These are phyloP conservation scores for Novumbra hubbsi DNA, from an alignment of 2,797 vertebrate species.

Conservation along the genomic window DNA sequence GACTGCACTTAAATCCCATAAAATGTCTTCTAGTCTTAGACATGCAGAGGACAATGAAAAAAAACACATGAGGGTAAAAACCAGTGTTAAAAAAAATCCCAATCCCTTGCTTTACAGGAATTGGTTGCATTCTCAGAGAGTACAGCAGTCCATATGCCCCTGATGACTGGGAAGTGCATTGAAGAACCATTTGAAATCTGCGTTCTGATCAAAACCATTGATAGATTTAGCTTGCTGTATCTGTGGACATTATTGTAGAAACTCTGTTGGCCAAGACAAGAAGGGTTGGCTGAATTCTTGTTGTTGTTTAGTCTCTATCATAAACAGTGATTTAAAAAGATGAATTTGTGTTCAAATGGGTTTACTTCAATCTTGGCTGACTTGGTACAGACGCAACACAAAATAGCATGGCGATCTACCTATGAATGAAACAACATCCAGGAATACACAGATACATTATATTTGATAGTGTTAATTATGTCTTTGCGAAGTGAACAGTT, in stretches of 20 bases:
- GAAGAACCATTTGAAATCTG: background rate
- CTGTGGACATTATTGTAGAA: background rate
- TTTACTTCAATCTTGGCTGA: constrained; percentile 22
- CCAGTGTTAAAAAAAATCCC: too few species aligned
- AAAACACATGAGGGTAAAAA: too few species aligned
- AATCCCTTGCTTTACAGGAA: background rate
- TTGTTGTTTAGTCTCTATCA: background rate
- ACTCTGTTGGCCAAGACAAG: background rate
- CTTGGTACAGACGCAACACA: constrained; percentile 10
- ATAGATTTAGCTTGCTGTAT: background rate
- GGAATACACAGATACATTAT: constrained; percentile 15
- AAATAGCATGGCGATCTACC: constrained; percentile 17
- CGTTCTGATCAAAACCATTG: background rate
- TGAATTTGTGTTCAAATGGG: constrained; percentile 13
- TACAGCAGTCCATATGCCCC: background rate
- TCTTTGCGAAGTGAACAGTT: constrained; percentile 29
- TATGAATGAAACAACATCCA: background rate
- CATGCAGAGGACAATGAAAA: too few species aligned
- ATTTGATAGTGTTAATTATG: constrained; percentile 18
- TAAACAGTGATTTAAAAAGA: background rate
- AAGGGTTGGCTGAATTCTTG: background rate
- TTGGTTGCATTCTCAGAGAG: background rate
- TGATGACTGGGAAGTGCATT: background rate
- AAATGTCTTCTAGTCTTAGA: too few species aligned
- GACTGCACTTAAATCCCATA: too few species aligned